Percentiles rank a stretch among this genome's conserved stretches.
These are phyloP conservation scores for Toxotes jaculatrix DNA, from an alignment of 2,113 vertebrate species.

Conservation along the genomic window DNA sequence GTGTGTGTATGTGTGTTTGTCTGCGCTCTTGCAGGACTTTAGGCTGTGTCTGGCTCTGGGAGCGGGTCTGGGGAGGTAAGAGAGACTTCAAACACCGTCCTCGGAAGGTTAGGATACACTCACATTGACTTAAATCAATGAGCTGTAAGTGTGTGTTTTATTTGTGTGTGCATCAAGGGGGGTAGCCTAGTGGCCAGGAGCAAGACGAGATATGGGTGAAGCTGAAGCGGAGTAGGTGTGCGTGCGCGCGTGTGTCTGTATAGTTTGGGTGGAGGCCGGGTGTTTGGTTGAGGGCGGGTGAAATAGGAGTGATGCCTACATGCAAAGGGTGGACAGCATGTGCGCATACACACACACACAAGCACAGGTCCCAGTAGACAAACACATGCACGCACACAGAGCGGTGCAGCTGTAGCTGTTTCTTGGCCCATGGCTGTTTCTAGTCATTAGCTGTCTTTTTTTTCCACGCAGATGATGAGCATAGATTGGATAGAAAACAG, in stretches of 20 bases:
- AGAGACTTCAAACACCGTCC: constrained; percentile 79
- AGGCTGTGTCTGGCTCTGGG: constrained; percentile 82
- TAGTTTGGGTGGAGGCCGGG: constrained; percentile 44
- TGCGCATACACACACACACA: constrained; percentile 34
- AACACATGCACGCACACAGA: constrained; percentile 28
- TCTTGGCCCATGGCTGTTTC: constrained; percentile 72
- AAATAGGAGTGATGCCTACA: constrained; percentile 62
- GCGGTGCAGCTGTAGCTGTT: constrained; percentile 54
- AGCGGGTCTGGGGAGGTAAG: constrained; percentile 76
- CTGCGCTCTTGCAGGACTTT: constrained; percentile 73
- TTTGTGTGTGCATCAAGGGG: constrained; percentile 71
- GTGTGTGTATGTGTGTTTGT: constrained; percentile 39
- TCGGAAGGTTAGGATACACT: constrained; percentile 80
- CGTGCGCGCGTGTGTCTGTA: constrained; percentile 21
- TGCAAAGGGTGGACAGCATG: constrained; percentile 52
- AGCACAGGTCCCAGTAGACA: constrained; percentile 27
- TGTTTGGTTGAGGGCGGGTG: constrained; percentile 28
- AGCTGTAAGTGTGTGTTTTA: constrained; percentile 80
- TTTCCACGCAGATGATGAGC: constrained; percentile 62
- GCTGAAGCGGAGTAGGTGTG: constrained; percentile 48
- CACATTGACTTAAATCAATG: constrained; percentile 83
- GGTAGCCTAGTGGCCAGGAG: constrained; percentile 72
- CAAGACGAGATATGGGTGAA: constrained; percentile 63
- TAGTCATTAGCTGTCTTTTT: constrained; percentile 61
- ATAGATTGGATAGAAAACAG: constrained; percentile 62